Evolutionary conservation across 2,888 invertebrate genomes (phyloP).

Genomic region (Andrena praecox): DNA sequence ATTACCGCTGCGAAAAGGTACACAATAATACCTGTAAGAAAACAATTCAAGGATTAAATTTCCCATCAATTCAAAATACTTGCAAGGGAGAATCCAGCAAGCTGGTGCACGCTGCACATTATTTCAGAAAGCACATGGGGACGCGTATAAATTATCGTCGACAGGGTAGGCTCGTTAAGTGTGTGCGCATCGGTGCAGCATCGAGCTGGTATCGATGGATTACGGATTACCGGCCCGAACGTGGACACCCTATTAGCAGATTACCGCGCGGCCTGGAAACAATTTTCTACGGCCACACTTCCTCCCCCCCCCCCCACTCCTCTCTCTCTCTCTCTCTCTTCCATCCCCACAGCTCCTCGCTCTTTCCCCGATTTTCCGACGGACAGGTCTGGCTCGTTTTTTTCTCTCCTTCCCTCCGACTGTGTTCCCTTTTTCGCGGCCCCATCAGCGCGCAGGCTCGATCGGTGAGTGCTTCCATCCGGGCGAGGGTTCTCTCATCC

Average conservation of each 20-base stretch:
- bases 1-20: no score
- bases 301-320: slow-evolving; percentile 15
- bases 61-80: background rate
- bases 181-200: slow-evolving; percentile 21
- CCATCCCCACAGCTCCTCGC: background rate
- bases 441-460: slow-evolving; percentile 55
- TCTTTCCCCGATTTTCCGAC: slow-evolving; percentile 9
- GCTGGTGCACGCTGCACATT: slow-evolving; percentile 11
- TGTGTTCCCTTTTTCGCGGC: slow-evolving; percentile 35
- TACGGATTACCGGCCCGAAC: slow-evolving; percentile 73
- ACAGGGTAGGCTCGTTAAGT: slow-evolving; percentile 15
- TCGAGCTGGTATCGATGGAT: slow-evolving; percentile 66
- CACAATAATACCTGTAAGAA: no score
- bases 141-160: slow-evolving; percentile 41
- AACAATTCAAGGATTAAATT: no score
- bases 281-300: slow-evolving; percentile 75
- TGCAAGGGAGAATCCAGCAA: background rate
- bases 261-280: slow-evolving; percentile 76
- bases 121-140: slow-evolving; percentile 18
- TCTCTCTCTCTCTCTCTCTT: background rate
- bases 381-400: slow-evolving; percentile 9
- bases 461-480: slow-evolving; percentile 62
- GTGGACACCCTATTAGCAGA: slow-evolving; percentile 79
- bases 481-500: slow-evolving; percentile 51
- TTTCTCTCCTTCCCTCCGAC: slow-evolving; percentile 10